Base-by-base conservation (phyloP, 1,140 invertebrate genomes). In the Drosophila truncata region DNA sequence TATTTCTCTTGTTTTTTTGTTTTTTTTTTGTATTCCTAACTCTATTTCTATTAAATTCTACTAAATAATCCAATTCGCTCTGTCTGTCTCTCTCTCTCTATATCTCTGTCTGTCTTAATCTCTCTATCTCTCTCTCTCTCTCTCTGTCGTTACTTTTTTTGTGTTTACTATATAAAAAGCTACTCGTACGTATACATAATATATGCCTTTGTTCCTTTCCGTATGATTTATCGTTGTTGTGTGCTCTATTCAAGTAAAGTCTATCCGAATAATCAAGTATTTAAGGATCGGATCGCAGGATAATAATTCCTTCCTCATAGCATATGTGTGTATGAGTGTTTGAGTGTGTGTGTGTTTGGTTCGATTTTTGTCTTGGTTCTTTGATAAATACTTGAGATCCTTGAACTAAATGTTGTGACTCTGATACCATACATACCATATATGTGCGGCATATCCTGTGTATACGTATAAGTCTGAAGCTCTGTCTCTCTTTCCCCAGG, bases 111-210 rank as follows among this genome's bases (percentile, higher is more conserved):
- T 83, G 63, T 83, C 60, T 82, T 37, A 75, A 47, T 83, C 14
- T 47, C 46, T 75, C 52, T 83, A 4, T 78, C 47, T 83, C 58
- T 76, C 57, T 83, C 52, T 83, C 52, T 76, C 46, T 86, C 62
- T 75, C 50, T 84, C 77, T 84, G 63, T 88, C 42, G 82, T 88
- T 73, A 54, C 9, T 16, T 58, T 62, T 69, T 70, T 79, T 63
- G 55, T 62, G 64, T 69, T 78, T 67, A 67, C 47, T 71, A 86
- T 79, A 87, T 86, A 78, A 88, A 65, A 78, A 71, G 31, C 49
- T 83, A 86, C 71, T 87, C 84, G 84, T 83, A 87, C 72, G 55
- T 71, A 80, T 87, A 90, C 85, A 88, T 83, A 87, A 79, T 78
- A 90, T 84, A 91, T 84, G 84, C 85, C 85, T 90, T 61, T 90